phyloP scores from a whole-genome alignment of 2,113 vertebrate species.

The Monopterus albus region DNA sequence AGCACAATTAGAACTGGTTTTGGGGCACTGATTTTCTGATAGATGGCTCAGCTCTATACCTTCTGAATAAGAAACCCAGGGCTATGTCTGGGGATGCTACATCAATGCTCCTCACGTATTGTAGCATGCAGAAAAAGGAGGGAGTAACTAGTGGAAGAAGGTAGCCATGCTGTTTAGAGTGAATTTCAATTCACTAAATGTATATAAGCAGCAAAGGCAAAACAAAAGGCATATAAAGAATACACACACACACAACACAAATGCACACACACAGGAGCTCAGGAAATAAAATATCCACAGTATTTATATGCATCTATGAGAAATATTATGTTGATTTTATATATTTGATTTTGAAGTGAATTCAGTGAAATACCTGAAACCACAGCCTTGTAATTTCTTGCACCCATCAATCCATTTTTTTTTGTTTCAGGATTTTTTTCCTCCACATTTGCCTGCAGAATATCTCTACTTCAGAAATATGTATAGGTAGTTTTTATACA shows the following conservation, averaged over 20 bases:
- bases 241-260: conserved; percentile 20
- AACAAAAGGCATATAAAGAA: conserved; percentile 38
- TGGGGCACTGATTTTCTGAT: conserved; percentile 75
- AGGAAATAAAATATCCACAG: conserved; percentile 22
- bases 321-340: conserved; percentile 27
- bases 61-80: conserved; percentile 71
- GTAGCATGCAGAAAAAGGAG: conserved; percentile 68
- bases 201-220: conserved; percentile 44
- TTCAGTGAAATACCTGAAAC: not conserved
- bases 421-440: not conserved
- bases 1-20: conserved; percentile 75
- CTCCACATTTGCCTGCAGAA: not conserved
- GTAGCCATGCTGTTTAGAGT: conserved; percentile 72
- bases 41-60: conserved; percentile 69
- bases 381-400: not conserved
- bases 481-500: not conserved
- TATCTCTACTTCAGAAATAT: conserved; percentile 10
- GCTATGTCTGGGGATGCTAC: conserved; percentile 57
- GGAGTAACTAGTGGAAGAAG: conserved; percentile 47
- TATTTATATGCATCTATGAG: too few relatives aligned
- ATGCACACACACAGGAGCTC: conserved; percentile 13
- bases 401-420: not conserved
- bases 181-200: conserved; percentile 62
- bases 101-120: conserved; percentile 78
- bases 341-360: too few relatives aligned